Conservation (phyloP, 2,113 vertebrate species). For the Shinisaurus crocodilurus region DNA sequence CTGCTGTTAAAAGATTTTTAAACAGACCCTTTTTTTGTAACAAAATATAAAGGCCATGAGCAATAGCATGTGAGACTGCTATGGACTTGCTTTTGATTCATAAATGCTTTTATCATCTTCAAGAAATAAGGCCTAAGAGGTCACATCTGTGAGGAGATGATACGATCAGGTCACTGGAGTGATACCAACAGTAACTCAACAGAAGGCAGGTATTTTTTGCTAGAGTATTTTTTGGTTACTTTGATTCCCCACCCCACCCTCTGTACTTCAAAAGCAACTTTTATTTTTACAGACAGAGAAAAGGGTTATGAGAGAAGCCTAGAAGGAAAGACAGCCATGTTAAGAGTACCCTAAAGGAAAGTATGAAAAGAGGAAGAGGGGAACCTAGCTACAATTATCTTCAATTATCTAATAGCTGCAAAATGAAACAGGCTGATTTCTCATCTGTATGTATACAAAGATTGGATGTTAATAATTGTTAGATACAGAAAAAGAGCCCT, state of each 20-base stretch:
- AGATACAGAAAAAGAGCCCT: too few relatives aligned
- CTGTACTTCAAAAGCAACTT: not conserved
- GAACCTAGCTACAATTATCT: not conserved
- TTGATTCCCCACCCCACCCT: not conserved
- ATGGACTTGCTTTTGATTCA: not conserved
- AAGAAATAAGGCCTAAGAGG: not conserved
- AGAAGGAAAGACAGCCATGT: not conserved
- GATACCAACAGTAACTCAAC: not conserved
- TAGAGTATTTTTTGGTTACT: not conserved
- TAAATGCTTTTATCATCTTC: not conserved
- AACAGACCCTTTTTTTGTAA: not conserved
- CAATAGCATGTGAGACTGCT: not conserved
- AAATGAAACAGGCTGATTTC: not conserved
- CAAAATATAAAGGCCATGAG: not conserved
- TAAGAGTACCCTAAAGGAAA: not conserved
- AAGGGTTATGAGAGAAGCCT: not conserved
- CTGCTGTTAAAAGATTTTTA: not conserved
- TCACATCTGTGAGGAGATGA: not conserved
- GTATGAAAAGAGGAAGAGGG: not conserved
- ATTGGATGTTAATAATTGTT: too few relatives aligned
- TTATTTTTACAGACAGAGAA: not conserved
- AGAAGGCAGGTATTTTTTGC: not conserved
- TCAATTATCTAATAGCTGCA: not conserved
- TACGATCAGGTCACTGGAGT: not conserved
- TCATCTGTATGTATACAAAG: too few relatives aligned